Evolutionary conservation across 2,797 vertebrate genomes (phyloP).

Genomic region (Arremon brunneinucha): DNA sequence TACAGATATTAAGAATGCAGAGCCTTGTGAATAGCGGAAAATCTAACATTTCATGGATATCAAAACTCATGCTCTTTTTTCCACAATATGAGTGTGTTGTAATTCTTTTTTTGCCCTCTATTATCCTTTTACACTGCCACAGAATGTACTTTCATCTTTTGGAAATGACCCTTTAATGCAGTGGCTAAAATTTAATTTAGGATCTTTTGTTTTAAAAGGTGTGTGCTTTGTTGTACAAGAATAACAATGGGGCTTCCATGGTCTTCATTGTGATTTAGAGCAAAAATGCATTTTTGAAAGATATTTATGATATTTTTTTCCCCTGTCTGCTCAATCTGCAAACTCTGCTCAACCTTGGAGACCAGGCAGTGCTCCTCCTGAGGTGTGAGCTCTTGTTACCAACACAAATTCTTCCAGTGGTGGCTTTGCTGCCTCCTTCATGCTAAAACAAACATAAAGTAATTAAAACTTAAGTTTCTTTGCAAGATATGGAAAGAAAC

Average conservation of each 20-base stretch:
- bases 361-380: background rate
- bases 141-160: slow-evolving; percentile 43
- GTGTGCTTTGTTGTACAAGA: background rate
- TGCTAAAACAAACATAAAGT: background rate
- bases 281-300: background rate
- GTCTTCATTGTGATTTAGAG: background rate
- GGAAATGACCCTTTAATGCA: slow-evolving; percentile 20
- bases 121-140: slow-evolving; percentile 38
- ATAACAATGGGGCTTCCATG: background rate
- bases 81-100: slow-evolving; percentile 5
- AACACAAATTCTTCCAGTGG: background rate
- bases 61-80: slow-evolving; percentile 30
- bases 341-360: background rate
- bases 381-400: background rate
- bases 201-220: slow-evolving; percentile 3
- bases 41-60: slow-evolving; percentile 67
- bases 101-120: slow-evolving; percentile 31
- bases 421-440: background rate
- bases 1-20: slow-evolving; percentile 64
- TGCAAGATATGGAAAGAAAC: background rate
- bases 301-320: background rate
- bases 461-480: slow-evolving; percentile 8
- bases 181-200: slow-evolving; percentile 42
- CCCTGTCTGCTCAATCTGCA: background rate
- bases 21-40: slow-evolving; percentile 62